These are phyloP conservation scores for Zosterops lateralis DNA, from an alignment of 2,113 vertebrate species.

Conservation along the genomic window DNA sequence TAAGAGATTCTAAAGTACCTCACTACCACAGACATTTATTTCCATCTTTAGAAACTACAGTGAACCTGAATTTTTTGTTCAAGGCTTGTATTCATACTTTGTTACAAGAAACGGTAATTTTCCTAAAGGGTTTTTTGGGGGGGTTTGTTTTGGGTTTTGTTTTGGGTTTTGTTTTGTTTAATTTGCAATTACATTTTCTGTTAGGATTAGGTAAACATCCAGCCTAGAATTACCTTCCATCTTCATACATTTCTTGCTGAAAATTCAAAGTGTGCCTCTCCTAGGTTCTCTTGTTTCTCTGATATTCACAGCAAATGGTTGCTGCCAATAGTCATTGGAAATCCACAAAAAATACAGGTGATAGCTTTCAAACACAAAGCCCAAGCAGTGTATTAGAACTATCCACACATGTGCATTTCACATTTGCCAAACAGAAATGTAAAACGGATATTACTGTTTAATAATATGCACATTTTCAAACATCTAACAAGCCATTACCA, in stretches of 20 bases:
- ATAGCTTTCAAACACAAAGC: neutral
- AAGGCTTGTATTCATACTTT: neutral
- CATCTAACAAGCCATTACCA: conserved; percentile 47
- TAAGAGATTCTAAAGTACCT: neutral
- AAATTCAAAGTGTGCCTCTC: neutral
- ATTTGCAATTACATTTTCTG: neutral
- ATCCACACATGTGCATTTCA: neutral
- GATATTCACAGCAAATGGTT: neutral
- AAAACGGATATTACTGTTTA: conserved; percentile 4
- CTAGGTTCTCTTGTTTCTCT: neutral
- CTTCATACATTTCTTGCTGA: neutral
- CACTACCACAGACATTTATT: neutral
- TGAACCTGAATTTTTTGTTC: neutral
- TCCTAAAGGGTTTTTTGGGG: neutral
- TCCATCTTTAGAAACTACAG: neutral
- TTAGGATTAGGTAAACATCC: neutral
- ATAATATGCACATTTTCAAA: conserved; percentile 13
- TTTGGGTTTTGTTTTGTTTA: neutral
- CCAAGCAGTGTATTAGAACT: neutral
- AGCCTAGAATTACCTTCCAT: neutral
- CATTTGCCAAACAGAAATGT: conserved; percentile 29
- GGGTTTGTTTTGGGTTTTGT: too few relatives aligned
- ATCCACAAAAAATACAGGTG: neutral
- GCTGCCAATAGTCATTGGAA: neutral
- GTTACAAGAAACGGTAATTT: neutral